Evolutionary conservation across 2,797 vertebrate genomes (phyloP).

Genomic region (Alauda arvensis): DNA sequence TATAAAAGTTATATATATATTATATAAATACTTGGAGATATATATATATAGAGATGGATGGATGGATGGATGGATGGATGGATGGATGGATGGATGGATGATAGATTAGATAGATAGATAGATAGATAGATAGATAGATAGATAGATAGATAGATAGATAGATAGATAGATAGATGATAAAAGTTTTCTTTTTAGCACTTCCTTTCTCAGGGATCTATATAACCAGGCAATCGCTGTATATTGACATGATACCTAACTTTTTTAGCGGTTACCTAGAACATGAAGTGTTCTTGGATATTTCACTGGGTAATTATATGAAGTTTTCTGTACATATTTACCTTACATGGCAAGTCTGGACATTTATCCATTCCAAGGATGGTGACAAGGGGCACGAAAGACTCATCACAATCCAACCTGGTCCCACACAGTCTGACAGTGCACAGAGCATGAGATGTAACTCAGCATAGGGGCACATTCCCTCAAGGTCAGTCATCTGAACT

Average conservation of each 20-base stretch:
- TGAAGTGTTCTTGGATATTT: not conserved
- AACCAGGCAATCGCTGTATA: not conserved
- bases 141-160: too few relatives aligned
- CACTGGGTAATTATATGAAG: too few relatives aligned
- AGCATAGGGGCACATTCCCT: fast-evolving
- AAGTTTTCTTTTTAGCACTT: not conserved
- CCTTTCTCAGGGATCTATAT: not conserved
- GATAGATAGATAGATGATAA: too few relatives aligned
- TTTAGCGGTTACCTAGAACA: not conserved
- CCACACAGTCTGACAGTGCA: fast-evolving
- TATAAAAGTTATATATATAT: not conserved
- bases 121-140: too few relatives aligned
- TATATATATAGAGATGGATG: too few relatives aligned
- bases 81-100: too few relatives aligned
- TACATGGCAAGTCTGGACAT: not conserved
- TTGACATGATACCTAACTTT: not conserved
- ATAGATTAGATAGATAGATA: too few relatives aligned
- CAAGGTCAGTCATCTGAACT: fast-evolving
- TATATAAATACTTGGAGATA: too few relatives aligned
- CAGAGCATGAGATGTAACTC: fast-evolving
- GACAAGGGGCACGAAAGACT: not conserved
- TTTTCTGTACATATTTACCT: not conserved
- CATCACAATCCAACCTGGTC: fast-evolving
- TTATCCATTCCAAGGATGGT: not conserved
- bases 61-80: too few relatives aligned